Evolutionary conservation across 2,888 invertebrate species (phyloP).

Genomic region (Hololepta plana): DNA sequence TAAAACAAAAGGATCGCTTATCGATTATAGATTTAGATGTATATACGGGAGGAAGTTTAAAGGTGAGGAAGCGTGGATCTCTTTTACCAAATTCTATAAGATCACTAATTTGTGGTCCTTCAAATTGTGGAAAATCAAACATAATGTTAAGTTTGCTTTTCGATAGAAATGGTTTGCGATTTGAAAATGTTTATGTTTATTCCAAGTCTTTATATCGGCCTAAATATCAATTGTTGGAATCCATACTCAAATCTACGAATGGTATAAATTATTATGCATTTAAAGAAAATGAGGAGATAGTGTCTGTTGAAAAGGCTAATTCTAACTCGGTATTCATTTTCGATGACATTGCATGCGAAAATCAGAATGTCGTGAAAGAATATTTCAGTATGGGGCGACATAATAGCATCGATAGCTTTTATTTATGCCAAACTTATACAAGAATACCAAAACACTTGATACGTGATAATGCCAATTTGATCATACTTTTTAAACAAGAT

Average conservation of each 20-base stretch:
- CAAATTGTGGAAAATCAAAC: constrained; percentile 22
- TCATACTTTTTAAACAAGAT: constrained; percentile 22
- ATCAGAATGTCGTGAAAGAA: constrained; percentile 15
- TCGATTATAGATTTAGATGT: too few relatives aligned
- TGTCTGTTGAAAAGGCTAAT: constrained; percentile 11
- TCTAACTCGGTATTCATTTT: constrained; percentile 24
- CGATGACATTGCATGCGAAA: constrained; percentile 21
- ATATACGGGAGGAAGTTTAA: too few relatives aligned
- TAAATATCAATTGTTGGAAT: constrained; percentile 15
- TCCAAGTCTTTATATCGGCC: constrained; percentile 17
- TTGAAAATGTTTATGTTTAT: constrained; percentile 21
- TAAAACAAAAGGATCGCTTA: too few relatives aligned
- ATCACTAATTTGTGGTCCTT: constrained; percentile 17
- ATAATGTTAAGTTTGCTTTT: constrained; percentile 16
- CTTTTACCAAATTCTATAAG: constrained; percentile 15
- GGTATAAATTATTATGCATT: constrained; percentile 13
- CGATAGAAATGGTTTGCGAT: constrained; percentile 18
- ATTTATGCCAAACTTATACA: constrained; percentile 19
- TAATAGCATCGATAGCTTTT: constrained; percentile 18
- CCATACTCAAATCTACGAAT: constrained; percentile 11
- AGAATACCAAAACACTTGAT: constrained; percentile 20
- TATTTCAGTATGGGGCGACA: constrained; percentile 20
- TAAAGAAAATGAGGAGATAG: constrained; percentile 11
- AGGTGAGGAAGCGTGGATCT: constrained; percentile 15
- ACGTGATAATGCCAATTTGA: constrained; percentile 20